Base-by-base conservation (phyloP, 2,797 vertebrate species). In the Myotis vivesi region DNA sequence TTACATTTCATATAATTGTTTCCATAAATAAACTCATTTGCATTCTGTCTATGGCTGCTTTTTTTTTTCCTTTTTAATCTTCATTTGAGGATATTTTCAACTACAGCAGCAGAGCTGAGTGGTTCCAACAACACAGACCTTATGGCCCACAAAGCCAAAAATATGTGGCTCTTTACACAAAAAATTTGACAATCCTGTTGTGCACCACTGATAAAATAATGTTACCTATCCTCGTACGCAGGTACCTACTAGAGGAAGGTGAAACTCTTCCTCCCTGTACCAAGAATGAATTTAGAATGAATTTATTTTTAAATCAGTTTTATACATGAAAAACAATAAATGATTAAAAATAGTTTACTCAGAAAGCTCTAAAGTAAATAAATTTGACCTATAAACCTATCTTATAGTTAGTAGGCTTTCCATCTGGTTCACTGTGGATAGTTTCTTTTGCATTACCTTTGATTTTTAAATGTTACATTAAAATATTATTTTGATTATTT, bases 1-100 rank as follows among this genome's bases (percentile, higher is more conserved):
- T 90, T 77, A 76, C 69, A 82, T 96, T 88, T 77, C 15, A 68
- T n/a, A 62, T 44, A 33, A 83, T 90, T 86, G 75, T 89, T 94
- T 82, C 59, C 17, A 49, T 25, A 94, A 90, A 75, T 68, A 92
- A 89, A 87, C 68, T 71, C 28, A 87, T n/a, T 84, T 49, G 59
- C 41, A 81, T 71, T 91, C 23, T 85, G n/a, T 33, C 20, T 79
- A 4, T 41, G 30, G 23, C 28, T 88, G 55, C 73, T 86, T 76
- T 64, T 64, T 62, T 62, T 62, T 62, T 62, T n/a, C 62, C 30
- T 64, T n/a, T 64, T 64, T 64, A 64, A 64, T n/a, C 30, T n/a
- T n/a, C 16, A 64, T n/a, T 64, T 64, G 30, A 64, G 30, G 62
- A 64, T 64, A 64, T 64, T 64, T 92, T 25, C n/a, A 5, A 83